These are phyloP conservation scores for Pachypanchax playfairii DNA, from an alignment of 2,113 vertebrate genomes.

Conservation along the genomic window DNA sequence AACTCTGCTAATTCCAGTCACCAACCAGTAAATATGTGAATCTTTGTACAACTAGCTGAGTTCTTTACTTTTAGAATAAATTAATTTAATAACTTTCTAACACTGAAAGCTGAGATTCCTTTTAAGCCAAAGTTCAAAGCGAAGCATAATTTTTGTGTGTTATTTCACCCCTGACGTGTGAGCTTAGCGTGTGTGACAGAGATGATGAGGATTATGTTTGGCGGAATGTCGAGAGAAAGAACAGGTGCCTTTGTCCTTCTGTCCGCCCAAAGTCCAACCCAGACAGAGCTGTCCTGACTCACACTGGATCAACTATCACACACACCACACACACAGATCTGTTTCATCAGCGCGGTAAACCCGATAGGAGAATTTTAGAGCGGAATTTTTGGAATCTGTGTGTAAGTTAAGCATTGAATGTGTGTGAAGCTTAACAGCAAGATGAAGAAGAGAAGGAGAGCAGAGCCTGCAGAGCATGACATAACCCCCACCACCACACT, in stretches of 20 bases:
- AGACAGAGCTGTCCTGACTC: conserved; percentile 55
- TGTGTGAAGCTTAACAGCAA: conserved; percentile 22
- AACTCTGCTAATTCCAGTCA: too few species aligned
- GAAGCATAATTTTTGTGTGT: not conserved
- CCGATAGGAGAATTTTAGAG: conserved; percentile 26
- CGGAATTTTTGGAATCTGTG: conserved; percentile 45
- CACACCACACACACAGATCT: conserved; percentile 16
- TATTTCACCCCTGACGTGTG: conserved; percentile 3
- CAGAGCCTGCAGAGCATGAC: conserved; percentile 56
- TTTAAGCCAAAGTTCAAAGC: not conserved
- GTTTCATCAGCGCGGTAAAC: conserved; percentile 37
- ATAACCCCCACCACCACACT: conserved; percentile 71
- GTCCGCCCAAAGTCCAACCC: conserved; percentile 41
- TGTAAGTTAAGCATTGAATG: not conserved
- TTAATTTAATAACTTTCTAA: not conserved
- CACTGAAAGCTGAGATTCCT: not conserved
- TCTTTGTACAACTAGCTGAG: too few species aligned
- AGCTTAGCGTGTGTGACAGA: conserved; percentile 12
- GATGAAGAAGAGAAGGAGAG: conserved; percentile 26
- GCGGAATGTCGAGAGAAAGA: conserved; percentile 72
- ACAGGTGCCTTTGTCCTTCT: conserved; percentile 73
- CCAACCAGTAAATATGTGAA: too few species aligned
- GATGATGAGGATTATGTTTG: conserved; percentile 58
- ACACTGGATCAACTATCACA: conserved; percentile 55
- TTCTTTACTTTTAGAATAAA: too few species aligned